Evolutionary conservation across 2,888 invertebrate species (phyloP), one percentile per base, ranked within the genome.

Genomic region (Polydesmus complanatus): DNA sequence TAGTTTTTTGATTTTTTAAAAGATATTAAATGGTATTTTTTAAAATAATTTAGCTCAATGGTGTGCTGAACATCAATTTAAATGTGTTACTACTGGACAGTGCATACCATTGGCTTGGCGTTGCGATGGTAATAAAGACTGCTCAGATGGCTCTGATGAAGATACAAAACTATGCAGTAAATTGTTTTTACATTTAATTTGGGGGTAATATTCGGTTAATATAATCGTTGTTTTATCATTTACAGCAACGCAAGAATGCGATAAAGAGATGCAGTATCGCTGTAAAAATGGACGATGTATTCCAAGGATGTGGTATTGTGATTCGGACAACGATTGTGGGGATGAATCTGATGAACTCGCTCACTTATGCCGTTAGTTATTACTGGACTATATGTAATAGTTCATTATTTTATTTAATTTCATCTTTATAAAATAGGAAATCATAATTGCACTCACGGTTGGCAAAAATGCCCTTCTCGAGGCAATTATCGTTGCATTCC

Each of bases 401-500:
- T 47, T 47, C 48, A n/a, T n/a, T n/a, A n/a, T n/a, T n/a, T n/a
- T n/a, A n/a, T n/a, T n/a, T n/a, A n/a, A n/a, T n/a, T n/a, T n/a
- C n/a, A n/a, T n/a, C n/a, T n/a, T n/a, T n/a, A n/a, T n/a, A n/a
- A n/a, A 11, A 11, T 54, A 72, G 83, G 91, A 2, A 90, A 91
- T 69, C 82, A 82, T 68, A 93, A 93, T 72, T 97, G 97, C 71
- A 92, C 91, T 0, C 87, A 84, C 0, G 96, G 95, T 0, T 97
- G 95, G 96, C 85, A 90, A 70, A 80, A 93, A 21, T 98, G 97
- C 74, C 92, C 93, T 0, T 90, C 92, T 0, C 86, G 87, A 67
- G 83, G 88, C 1, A 92, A 92, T 75, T 96, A 96, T 73, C 81
- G 95, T 26, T 96, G 95, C 73, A 94, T 97, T 69, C 96, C 97